These are phyloP conservation scores for Monopterus albus DNA, from an alignment of 2,113 vertebrate genomes.

Conservation along the genomic window DNA sequence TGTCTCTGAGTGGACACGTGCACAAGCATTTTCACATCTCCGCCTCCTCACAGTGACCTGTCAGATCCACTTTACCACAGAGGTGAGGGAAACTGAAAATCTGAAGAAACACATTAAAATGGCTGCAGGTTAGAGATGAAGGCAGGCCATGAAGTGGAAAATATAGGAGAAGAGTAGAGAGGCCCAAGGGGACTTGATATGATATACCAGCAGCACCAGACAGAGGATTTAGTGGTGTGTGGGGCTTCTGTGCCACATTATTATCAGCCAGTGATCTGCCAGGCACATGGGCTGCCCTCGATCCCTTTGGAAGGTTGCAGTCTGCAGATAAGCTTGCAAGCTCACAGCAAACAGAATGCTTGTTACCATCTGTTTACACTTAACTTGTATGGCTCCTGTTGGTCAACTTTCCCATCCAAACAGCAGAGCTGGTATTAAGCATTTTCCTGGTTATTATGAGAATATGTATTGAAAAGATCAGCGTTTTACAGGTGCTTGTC, in stretches of 20 bases:
- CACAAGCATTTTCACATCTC: conserved; percentile 23
- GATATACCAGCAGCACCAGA: conserved; percentile 62
- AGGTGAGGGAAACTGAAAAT: conserved; percentile 49
- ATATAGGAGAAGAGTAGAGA: conserved; percentile 51
- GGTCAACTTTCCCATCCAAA: conserved; percentile 20
- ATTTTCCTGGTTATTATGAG: not conserved
- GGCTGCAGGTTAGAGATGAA: conserved; percentile 67
- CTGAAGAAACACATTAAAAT: conserved; percentile 57
- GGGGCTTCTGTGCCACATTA: conserved; percentile 76
- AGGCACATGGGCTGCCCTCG: conserved; percentile 67
- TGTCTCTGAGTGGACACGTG: conserved; percentile 4
- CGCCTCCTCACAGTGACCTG: conserved; percentile 39
- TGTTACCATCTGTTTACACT: conserved; percentile 33
- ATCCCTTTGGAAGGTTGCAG: conserved; percentile 61
- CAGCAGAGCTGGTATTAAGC: conserved; percentile 14
- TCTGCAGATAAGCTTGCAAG: conserved; percentile 42
- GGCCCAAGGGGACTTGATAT: conserved; percentile 65
- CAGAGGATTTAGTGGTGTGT: conserved; percentile 66
- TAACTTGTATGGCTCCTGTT: conserved; percentile 25
- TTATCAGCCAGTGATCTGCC: conserved; percentile 74
- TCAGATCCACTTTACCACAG: conserved; percentile 51
- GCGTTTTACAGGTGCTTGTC: conserved; percentile 19
- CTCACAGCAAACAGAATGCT: conserved; percentile 34
- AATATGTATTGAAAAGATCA: conserved; percentile 25
- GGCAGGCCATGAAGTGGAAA: conserved; percentile 58